Conservation (phyloP, 2,113 vertebrate species). For the Oncorhynchus nerka region DNA sequence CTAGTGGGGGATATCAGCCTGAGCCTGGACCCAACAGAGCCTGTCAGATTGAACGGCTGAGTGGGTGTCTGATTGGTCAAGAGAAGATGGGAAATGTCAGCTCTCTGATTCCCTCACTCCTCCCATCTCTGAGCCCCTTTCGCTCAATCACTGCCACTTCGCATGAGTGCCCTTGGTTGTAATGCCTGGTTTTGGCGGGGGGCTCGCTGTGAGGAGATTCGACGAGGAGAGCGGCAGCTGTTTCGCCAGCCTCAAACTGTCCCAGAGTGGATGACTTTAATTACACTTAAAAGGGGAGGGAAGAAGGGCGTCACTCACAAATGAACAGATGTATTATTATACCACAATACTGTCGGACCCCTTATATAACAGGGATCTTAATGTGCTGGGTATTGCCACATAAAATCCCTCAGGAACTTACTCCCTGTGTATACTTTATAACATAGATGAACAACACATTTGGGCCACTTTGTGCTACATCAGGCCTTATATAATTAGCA, state of each 20-base stretch:
- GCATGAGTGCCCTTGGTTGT: constrained; percentile 30
- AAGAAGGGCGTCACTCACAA: constrained; percentile 16
- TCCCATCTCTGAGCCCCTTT: constrained; percentile 13
- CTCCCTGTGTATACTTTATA: no score
- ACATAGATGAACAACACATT: not conserved
- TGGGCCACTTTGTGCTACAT: no score
- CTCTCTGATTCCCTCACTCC: constrained; percentile 30
- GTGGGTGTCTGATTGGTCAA: constrained; percentile 28
- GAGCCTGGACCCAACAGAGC: not conserved
- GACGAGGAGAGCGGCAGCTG: not conserved
- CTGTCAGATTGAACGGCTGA: constrained; percentile 5
- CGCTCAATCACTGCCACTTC: constrained; percentile 43
- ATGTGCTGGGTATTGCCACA: not conserved
- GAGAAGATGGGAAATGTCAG: constrained; percentile 56
- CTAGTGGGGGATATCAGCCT: not conserved
- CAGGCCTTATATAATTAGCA: no score
- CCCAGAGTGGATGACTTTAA: not conserved
- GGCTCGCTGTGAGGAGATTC: constrained; percentile 11
- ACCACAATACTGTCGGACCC: not conserved
- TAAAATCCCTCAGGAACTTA: not conserved
- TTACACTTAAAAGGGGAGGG: constrained; percentile 25
- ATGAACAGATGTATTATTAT: not conserved
- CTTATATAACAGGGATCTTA: not conserved
- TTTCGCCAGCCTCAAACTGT: constrained; percentile 9
- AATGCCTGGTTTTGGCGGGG: constrained; percentile 2